Evolutionary conservation across 92 coral and sea anemone species (phyloP), one percentile per base, ranked within the genome.

Genomic region (Heliopora coerulea): DNA sequence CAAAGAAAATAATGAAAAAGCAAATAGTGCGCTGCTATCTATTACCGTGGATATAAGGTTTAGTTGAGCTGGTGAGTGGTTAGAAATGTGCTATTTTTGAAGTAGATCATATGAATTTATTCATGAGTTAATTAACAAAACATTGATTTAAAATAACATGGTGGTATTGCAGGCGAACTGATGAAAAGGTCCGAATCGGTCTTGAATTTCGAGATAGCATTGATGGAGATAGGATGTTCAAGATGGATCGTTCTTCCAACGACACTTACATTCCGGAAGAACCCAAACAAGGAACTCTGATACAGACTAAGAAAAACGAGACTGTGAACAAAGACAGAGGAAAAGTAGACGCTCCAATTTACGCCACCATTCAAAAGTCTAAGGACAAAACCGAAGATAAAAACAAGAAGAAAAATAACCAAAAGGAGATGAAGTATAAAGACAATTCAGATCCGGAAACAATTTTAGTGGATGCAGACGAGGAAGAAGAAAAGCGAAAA

Each of bases 201-300:
- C 44, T 67, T 11, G 49, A 35, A 44, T 59, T 46, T 49, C 74
- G 74, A 67, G 74, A 67, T 46, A 67, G 74, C 59, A 67, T 67
- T 48, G 74, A 67, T 67, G 74, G 74, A 23, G 74, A 67, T 28
- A 67, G 74, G 54, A 2, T 67, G 74, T 44, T 67, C 23, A 67
- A 67, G 33, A 54, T 67, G 33, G 59, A 67, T 44, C 74, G 74
- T 67, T 67, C 74, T 28, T 30, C 74, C 0, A 42, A 46, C 29
- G 42, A 67, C n/a, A 67, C 74, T 7, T 67, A 67, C 33, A 48
- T 67, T 15, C 74, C 74, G 13, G 74, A 67, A 14, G 58, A 67
- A 30, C 74, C 74, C 1, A 67, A 54, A 4, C 58, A 67, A 48
- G 74, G 74, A 24, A 67, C 74, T 2, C 26, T 67, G 8, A 40